Percentiles rank a stretch among this genome's conserved stretches.
Conservation (phyloP, 2,113 vertebrate genomes). For the Trichomycterus rosablanca region DNA sequence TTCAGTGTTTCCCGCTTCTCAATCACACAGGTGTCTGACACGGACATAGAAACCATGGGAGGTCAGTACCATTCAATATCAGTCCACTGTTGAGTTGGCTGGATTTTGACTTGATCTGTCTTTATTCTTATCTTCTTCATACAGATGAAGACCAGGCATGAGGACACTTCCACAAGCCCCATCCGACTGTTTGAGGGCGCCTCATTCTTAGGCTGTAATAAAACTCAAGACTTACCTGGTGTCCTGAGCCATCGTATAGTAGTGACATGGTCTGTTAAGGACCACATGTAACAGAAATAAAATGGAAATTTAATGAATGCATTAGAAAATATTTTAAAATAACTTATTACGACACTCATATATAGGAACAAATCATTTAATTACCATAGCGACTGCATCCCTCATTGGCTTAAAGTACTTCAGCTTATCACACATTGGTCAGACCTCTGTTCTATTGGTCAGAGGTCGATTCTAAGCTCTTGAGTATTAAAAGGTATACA, state of each 20-base stretch:
- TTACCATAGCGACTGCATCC: constrained; percentile 46
- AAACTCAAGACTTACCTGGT: constrained; percentile 45
- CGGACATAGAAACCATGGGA: constrained; percentile 68
- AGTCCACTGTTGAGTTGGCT: no score
- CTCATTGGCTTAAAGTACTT: constrained; percentile 56
- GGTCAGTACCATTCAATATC: constrained; percentile 60
- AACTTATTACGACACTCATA: no score
- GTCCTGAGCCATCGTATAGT: no score
- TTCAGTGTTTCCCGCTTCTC: constrained; percentile 89
- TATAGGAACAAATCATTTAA: constrained; percentile 36
- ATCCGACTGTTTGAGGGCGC: constrained; percentile 53
- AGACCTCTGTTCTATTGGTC: no score
- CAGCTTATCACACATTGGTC: constrained; percentile 44
- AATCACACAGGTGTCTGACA: constrained; percentile 89
- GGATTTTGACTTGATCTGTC: no score
- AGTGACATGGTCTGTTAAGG: no score
- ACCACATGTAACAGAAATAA: no score
- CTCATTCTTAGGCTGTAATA: constrained; percentile 59
- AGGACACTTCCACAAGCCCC: constrained; percentile 39
- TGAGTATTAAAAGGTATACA: constrained; percentile 41
- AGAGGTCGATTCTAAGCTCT: no score
- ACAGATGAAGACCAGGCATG: constrained; percentile 64
- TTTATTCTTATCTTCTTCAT: constrained; percentile 16
- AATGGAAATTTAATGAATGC: no score
- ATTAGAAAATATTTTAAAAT: no score